Conservation (phyloP, 2,797 vertebrate species). For the Limosa lapponica region DNA sequence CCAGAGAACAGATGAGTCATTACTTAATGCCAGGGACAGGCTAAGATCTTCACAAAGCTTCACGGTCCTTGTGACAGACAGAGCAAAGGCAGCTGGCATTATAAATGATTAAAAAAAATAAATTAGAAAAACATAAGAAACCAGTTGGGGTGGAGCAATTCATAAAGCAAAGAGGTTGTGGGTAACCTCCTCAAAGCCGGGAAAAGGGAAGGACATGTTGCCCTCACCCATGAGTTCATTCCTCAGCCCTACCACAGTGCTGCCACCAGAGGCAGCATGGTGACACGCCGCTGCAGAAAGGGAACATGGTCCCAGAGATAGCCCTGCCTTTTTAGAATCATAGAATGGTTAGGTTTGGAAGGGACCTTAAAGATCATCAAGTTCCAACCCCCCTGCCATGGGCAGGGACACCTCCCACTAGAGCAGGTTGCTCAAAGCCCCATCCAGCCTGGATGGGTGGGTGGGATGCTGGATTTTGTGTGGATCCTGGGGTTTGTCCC, state of each 20-base stretch:
- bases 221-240: rapidly evolving
- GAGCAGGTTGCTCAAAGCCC: too few relatives aligned
- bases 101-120: rapidly evolving
- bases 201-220: not conserved
- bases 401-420: too few relatives aligned
- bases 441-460: too few relatives aligned
- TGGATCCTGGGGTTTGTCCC: rapidly evolving
- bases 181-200: not conserved
- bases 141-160: not conserved
- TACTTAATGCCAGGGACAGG: rapidly evolving
- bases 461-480: too few relatives aligned
- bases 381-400: too few relatives aligned
- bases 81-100: not conserved
- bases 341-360: too few relatives aligned
- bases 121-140: not conserved
- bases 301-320: rapidly evolving
- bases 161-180: not conserved
- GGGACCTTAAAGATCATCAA: too few relatives aligned
- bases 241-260: not conserved
- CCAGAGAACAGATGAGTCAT: not conserved
- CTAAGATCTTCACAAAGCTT: not conserved
- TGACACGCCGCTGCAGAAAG: not conserved
- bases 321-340: not conserved
- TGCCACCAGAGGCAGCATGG: not conserved
- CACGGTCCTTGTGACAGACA: not conserved